These are phyloP conservation scores for Saturnia pavonia DNA, from an alignment of 2,888 invertebrate genomes.

Conservation along the genomic window DNA sequence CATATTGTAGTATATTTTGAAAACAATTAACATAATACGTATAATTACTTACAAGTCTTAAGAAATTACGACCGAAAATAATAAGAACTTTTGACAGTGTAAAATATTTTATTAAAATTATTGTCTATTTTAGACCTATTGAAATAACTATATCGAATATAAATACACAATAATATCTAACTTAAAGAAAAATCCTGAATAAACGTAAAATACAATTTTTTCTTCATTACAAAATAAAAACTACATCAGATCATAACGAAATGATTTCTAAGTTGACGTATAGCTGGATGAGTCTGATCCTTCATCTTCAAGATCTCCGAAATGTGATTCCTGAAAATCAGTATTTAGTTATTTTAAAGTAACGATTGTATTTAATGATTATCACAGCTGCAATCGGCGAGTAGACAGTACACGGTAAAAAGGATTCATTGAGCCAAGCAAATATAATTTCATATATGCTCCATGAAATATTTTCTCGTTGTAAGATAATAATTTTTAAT, in stretches of 20 bases:
- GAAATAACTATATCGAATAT: background rate
- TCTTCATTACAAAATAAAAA: background rate
- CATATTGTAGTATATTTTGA: background rate
- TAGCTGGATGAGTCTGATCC: conserved; percentile 27
- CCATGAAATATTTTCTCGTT: too few relatives aligned
- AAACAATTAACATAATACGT: background rate
- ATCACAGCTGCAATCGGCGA: too few relatives aligned
- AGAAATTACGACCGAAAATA: background rate
- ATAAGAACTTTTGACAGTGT: background rate
- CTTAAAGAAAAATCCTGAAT: background rate
- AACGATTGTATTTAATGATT: background rate
- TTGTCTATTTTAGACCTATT: background rate
- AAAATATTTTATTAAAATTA: background rate
- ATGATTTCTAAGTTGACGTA: conserved; percentile 13
- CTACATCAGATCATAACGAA: background rate
- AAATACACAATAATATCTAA: background rate
- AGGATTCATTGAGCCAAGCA: too few relatives aligned
- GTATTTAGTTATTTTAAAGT: background rate
- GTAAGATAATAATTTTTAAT: too few relatives aligned
- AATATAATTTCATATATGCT: too few relatives aligned
- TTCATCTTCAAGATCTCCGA: conserved; percentile 30
- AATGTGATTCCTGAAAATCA: conserved; percentile 30
- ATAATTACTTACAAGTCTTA: too few relatives aligned
- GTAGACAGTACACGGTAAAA: too few relatives aligned
- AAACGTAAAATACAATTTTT: background rate